Evolutionary conservation across 2,888 invertebrate species (phyloP), one percentile per base, ranked within the genome.

Genomic region (Arge pagana): DNA sequence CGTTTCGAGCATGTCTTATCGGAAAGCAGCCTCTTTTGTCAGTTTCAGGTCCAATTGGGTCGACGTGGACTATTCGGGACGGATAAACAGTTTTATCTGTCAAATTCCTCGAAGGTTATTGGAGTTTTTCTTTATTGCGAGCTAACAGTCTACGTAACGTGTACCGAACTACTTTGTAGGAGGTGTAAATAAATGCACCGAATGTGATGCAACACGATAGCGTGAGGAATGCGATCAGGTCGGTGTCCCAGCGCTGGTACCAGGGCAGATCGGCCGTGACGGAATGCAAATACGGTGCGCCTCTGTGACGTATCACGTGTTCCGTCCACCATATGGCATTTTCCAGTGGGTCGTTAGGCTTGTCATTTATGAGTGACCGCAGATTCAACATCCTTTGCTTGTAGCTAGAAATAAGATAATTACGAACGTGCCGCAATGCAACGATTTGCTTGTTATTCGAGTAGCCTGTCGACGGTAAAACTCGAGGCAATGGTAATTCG

Each of bases 271-370:
- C 53, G 18, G 50, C 53, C 7, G 55, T 43, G 36, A 41, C 58
- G 8, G 48, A 63, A 16, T 53, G 37, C 39, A 64, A 55, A 41
- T 64, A 57, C 26, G 52, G 52, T 3, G 61, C 31, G 3, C 65
- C 64, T 53, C 59, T 61, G 48, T 65, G 60, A 42, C 63, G 61
- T 49, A 66, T 65, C n/a, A 64, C 60, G 48, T 54, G 62, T 23
- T 70, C 68, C 3, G 58, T 60, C 68, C 66, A 66, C 64, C 59
- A 65, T 11, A 60, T 40, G 3, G 61, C 58, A 10, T 55, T 24
- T 4, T 66, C 52, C 35, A 63, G 23, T n/a, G 58, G 55, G 21
- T 62, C 50, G 19, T 53, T 35, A 3, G 60, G 62, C 48, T 43
- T 48, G 21, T 65, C 63, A 4, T 33, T 40, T 15, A 31, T 7